Evolutionary conservation across 2,888 invertebrate genomes (phyloP).

Genomic region (Diploptera punctata): DNA sequence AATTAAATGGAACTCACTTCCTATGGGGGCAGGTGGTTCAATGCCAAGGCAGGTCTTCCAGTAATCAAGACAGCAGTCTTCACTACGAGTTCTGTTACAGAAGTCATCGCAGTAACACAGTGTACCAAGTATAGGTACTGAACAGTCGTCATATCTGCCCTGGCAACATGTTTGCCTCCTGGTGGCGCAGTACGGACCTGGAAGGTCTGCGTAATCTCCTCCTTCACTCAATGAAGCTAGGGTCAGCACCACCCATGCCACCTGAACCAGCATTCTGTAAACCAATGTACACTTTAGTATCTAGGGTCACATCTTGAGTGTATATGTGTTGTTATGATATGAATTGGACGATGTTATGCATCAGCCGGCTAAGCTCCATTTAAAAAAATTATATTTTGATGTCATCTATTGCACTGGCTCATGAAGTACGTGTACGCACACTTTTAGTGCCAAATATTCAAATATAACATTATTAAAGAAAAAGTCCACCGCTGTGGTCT

Average conservation of each 20-base stretch:
- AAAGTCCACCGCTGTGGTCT: no score
- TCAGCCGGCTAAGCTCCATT: no score
- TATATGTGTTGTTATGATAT: no score
- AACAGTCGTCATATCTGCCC: conserved; percentile 80
- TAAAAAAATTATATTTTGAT: no score
- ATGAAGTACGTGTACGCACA: no score
- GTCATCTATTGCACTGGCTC: no score
- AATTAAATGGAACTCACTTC: conserved; percentile 3
- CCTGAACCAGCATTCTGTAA: background rate
- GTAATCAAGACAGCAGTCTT: conserved; percentile 95
- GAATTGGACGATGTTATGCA: no score
- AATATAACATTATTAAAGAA: no score
- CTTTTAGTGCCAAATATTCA: no score
- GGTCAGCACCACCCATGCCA: conserved; percentile 12
- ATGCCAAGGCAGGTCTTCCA: conserved; percentile 71
- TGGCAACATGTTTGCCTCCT: conserved; percentile 67
- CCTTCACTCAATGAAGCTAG: conserved; percentile 28
- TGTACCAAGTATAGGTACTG: conserved; percentile 81
- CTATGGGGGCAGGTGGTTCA: conserved; percentile 38
- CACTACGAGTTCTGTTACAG: conserved; percentile 74
- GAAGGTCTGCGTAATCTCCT: conserved; percentile 42
- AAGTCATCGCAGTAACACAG: conserved; percentile 95
- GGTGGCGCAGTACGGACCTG: conserved; percentile 65
- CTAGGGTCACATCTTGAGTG: no score
- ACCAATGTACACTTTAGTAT: no score